Conservation (phyloP, 2,888 invertebrate genomes). For the Sylvicola cinctus region DNA sequence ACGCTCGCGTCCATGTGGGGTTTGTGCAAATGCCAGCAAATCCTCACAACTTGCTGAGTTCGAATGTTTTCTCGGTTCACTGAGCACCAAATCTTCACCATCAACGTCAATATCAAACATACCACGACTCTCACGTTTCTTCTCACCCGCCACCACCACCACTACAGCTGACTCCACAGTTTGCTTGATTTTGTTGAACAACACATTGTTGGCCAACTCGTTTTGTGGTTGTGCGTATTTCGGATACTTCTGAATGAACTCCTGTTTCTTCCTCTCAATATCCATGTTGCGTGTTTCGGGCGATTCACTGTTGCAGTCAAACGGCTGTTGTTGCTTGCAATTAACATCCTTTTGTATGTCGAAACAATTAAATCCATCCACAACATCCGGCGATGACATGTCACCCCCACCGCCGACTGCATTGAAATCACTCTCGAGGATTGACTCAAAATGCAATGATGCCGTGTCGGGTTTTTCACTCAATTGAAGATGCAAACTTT, state of each 20-base stretch:
- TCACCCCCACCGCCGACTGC: slow-evolving; percentile 14
- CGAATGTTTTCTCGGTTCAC: slow-evolving; percentile 21
- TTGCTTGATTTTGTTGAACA: slow-evolving; percentile 24
- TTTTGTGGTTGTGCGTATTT: slow-evolving; percentile 10
- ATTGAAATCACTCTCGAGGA: slow-evolving; percentile 20
- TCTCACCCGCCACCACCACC: slow-evolving; percentile 14
- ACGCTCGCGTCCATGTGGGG: slow-evolving; percentile 60
- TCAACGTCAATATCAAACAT: slow-evolving; percentile 7
- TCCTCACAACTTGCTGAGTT: slow-evolving; percentile 86
- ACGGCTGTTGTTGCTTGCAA: slow-evolving; percentile 18
- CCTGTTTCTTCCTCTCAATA: slow-evolving; percentile 15
- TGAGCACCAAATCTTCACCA: slow-evolving; percentile 6
- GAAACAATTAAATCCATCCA: slow-evolving; percentile 24
- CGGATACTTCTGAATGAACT: slow-evolving; percentile 9
- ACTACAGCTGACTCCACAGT: slow-evolving; percentile 18
- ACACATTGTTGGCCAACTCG: slow-evolving; percentile 22
- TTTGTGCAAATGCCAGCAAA: slow-evolving; percentile 67
- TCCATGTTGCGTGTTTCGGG: slow-evolving; percentile 17
- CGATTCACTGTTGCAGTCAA: slow-evolving; percentile 18
- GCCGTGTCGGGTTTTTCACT: slow-evolving; percentile 18
- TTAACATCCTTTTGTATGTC: slow-evolving; percentile 24
- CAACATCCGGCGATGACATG: slow-evolving; percentile 22
- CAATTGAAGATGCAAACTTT: slow-evolving; percentile 4
- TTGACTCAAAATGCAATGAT: slow-evolving; percentile 24
- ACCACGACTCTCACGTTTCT: slow-evolving; percentile 3